Evolutionary conservation across 2,888 invertebrate species (phyloP), one percentile per base, ranked within the genome.

Genomic region (Nasonovia ribisnigri): DNA sequence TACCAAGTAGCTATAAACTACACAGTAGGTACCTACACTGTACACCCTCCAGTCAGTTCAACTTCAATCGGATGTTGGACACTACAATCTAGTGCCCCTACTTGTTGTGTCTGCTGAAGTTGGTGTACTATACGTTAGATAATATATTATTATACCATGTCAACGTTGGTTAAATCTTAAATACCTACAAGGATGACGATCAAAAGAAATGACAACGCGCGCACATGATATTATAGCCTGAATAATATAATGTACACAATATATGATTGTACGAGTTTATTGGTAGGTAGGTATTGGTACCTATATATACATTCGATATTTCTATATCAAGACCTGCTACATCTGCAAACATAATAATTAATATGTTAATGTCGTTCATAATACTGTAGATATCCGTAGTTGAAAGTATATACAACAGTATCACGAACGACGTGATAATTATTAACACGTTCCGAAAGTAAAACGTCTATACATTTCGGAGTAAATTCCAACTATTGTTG

Each of bases 1-100:
- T 91, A 84, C 84, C 91, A 51, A 91, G 91, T 91, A 84, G 51
- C 84, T 51, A 67, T 42, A 42, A 26, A 60, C 60, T 86, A 48
- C 48, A 86, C 46, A 48, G 54, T n/a, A n/a, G n/a, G n/a, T 46
- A 86, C n/a, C 11, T 42, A 36, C n/a, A 67, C 67, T 16, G 46
- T 51, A 11, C 90, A 48, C 91, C 84, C 91, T 91, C 51, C 84
- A 26, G 36, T 51, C 77, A 16, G 77, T 90, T 46, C 51, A 48
- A 91, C 84, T 84, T 84, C 84, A 84, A 91, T 91, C 91, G 77
- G 84, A 91, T 84, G 77, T 91, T 10, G 91, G 51, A n/a, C 84
- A 91, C 77, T 84, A 51, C 90, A 60, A 36, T 54, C 51, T 67
- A 57, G 11, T 54, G 54, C 29, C 54, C 42, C 57, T 54, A 29